Base-by-base conservation (phyloP, 2,113 vertebrate species). In the Equus przewalskii region DNA sequence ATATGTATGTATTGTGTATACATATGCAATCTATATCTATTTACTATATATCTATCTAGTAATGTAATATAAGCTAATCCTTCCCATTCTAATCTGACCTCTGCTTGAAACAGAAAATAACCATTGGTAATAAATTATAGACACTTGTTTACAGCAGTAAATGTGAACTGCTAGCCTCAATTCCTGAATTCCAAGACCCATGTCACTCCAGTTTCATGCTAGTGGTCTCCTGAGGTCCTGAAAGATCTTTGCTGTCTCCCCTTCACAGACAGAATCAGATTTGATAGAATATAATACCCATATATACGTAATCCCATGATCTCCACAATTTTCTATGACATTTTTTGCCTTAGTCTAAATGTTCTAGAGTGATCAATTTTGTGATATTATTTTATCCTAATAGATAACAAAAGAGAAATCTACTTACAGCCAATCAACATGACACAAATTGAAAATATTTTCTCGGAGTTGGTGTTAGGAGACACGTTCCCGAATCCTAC, bases 351-450 rank as follows among this genome's bases (percentile, higher is more conserved):
- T 54, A 91, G 22, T 49, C 85, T 94, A 91, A 94, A 75, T 89
- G 49, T 78, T 88, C 64, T 67, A 79, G 46, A 60, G 78, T 92
- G 95, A 15, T 22, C 14, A 56, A 93, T 98, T 97, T 85, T 94
- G 78, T 93, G 30, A 26, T 80, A 79, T 89, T 78, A 94, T 69
- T 96, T 95, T 76, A 72, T 91, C 95, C 69, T 98, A 98, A 97
- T 21, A 97, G 6, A 94, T 72, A 72, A 70, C 8, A 78, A 97
- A 89, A 88, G 91, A 0, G 6, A 96, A 97, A 94, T 97, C 97
- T 98, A 99, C 99, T 99, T 99, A 99, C 99, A 99, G 98, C 99
- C 99, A 98, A 99, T 99, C 98, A 99, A 97, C 99, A 99, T 99
- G 98, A 99, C 99, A 97, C 99, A 99, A 98, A 99, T 99, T 97